phyloP scores from a whole-genome alignment of 2,113 vertebrate species.

The Trematomus loennbergii region DNA sequence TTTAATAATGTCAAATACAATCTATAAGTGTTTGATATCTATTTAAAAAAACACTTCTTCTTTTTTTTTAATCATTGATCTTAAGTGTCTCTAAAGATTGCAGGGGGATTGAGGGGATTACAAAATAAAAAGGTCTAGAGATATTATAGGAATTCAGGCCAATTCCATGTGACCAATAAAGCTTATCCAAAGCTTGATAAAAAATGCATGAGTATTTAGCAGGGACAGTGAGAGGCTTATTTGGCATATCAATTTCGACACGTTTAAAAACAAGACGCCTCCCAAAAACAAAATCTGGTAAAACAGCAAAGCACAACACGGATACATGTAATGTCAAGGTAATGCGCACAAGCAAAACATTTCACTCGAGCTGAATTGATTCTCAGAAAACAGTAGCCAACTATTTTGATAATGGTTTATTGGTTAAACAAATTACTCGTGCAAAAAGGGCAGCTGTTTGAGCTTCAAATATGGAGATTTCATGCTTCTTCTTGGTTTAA shows the following conservation, averaged over 20 bases:
- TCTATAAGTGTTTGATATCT: background rate
- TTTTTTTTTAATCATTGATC: background rate
- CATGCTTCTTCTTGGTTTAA: too few relatives aligned
- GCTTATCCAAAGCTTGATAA: slow-evolving; percentile 28
- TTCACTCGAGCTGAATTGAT: too few relatives aligned
- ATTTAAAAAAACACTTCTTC: background rate
- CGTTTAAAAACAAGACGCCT: slow-evolving; percentile 21
- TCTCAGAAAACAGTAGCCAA: too few relatives aligned
- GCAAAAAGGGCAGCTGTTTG: too few relatives aligned
- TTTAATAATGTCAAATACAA: background rate
- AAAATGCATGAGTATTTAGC: slow-evolving; percentile 49
- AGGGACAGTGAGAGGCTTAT: slow-evolving; percentile 21
- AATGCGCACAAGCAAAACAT: background rate
- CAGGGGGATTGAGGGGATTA: background rate
- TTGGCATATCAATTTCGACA: slow-evolving; percentile 25
- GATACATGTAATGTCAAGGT: background rate
- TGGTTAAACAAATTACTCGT: too few relatives aligned
- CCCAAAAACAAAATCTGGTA: background rate
- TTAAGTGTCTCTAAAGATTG: background rate
- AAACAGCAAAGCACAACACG: background rate
- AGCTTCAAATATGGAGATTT: too few relatives aligned
- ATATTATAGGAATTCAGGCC: slow-evolving; percentile 13
- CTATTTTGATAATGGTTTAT: too few relatives aligned
- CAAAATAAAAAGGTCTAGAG: slow-evolving; percentile 15
- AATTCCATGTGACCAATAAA: slow-evolving; percentile 31